Evolutionary conservation across 2,797 vertebrate genomes (phyloP), one percentile per base, ranked within the genome.

Genomic region (Sarcoramphus papa): DNA sequence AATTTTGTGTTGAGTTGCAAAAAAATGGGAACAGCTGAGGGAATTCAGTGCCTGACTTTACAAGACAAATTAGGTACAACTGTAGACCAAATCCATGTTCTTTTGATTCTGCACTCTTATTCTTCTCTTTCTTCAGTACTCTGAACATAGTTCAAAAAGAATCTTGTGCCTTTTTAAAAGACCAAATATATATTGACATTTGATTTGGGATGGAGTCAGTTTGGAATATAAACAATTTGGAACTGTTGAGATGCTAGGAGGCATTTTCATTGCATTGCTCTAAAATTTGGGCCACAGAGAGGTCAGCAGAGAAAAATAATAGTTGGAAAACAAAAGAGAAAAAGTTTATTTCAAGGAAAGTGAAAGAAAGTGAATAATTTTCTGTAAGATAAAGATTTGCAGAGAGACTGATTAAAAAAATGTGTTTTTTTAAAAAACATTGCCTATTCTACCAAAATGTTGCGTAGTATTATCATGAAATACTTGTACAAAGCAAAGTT

Each of bases 121-220:
- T 90, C 17, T 91, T 79, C 40, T 80, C 35, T 84, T 86, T 37
- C 50, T 92, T 90, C 54, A 88, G 40, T 82, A 53, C 31, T 85
- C 48, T 68, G 79, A 93, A 81, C 33, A 43, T 73, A 59, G 27
- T 92, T 94, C n/a, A 79, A 41, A 92, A 94, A 80, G 18, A 72
- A 78, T 53, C 59, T n/a, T 75, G 53, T 90, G 33, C 37, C 54
- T 89, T 86, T 93, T 81, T 73, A 85, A 74, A 93, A 93, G 57
- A 91, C 74, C 68, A 93, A 92, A 94, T 95, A 54, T 88, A 54
- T 95, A 95, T 93, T 95, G 94, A 91, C 89, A 90, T 95, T 95
- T 97, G 78, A 88, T 95, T 95, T 92, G 57, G 80, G 84, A 78
- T 68, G 24, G 73, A 95, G 43, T 91, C 78, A 21, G 81, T 75